Percentiles rank a stretch among this genome's conserved stretches.
Evolutionary conservation across 23 tunicate species (phyloP).

Genomic region (Aplidium turbinatum): DNA sequence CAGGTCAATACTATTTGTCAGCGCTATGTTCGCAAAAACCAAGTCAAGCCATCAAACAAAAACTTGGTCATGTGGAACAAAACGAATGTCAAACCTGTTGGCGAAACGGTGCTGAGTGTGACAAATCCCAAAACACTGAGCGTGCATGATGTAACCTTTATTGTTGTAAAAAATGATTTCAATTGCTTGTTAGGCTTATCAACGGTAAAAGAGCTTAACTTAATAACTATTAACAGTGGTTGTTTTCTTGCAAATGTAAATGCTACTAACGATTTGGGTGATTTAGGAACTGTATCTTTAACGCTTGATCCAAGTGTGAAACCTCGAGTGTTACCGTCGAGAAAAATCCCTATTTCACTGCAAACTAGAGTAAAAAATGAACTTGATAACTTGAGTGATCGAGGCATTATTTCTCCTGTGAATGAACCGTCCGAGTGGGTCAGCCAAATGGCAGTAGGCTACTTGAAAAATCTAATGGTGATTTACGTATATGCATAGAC

Average conservation of each 20-base stretch:
- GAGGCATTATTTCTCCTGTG: conserved; percentile 11
- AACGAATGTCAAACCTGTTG: conserved; percentile 1
- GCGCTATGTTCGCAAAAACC: conserved; percentile 13
- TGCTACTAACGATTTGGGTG: conserved; percentile 4
- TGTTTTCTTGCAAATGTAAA: conserved; percentile 16
- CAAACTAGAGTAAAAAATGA: conserved; percentile 24
- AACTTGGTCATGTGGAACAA: conserved; percentile 25
- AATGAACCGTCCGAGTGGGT: conserved; percentile 36
- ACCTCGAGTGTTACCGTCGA: conserved; percentile 23
- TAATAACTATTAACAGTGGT: conserved; percentile 8
- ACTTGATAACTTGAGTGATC: conserved; percentile 2
- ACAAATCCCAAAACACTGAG: conserved; percentile 6
- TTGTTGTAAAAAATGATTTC: conserved; percentile 35
- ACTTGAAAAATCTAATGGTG: conserved; percentile 25
- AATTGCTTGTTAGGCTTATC: conserved; percentile 19
- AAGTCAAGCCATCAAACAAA: conserved; percentile 10
- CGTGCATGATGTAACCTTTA: not conserved
- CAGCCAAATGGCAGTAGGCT: conserved; percentile 35
- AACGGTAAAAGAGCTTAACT: conserved; percentile 13
- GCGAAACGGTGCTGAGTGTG: conserved; percentile 12
- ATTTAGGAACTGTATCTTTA: conserved; percentile 17
- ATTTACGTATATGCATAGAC: conserved; percentile 25
- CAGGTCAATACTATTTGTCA: conserved; percentile 34
- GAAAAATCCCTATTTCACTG: conserved; percentile 5
- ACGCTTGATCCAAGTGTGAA: conserved; percentile 21